Evolutionary conservation across 53 echinoderm and acorn worm genomes (phyloP).

Genomic region (Arbacia lixula): DNA sequence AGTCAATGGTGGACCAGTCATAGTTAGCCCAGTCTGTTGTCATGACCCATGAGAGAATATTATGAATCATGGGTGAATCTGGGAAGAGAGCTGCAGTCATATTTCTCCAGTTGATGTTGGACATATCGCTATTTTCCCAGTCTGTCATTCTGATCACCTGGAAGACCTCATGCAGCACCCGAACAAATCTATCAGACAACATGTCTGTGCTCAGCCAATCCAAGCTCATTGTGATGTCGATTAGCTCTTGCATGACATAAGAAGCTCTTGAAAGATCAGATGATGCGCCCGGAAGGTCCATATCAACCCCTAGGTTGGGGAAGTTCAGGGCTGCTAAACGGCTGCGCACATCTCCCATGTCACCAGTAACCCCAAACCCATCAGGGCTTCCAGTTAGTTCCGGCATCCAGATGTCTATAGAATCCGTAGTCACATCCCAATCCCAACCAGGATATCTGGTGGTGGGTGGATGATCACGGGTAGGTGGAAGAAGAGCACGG

Average conservation of each 20-base stretch:
- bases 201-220: constrained; percentile 2
- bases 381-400: too few relatives aligned
- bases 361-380: neutral
- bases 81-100: neutral
- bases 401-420: neutral
- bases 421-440: constrained; percentile 18
- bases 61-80: neutral
- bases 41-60: neutral
- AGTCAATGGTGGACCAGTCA: neutral
- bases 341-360: neutral
- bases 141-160: constrained; percentile 4
- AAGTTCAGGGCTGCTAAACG: constrained; percentile 18
- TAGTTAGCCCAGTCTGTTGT: neutral
- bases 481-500: neutral
- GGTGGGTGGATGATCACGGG: neutral
- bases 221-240: neutral
- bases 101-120: neutral
- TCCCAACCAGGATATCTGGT: neutral
- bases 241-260: neutral
- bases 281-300: too few relatives aligned
- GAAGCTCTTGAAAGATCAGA: neutral
- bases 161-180: neutral
- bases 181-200: neutral
- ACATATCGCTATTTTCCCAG: constrained; percentile 10
- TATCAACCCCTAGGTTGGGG: constrained; percentile 17